Base-by-base conservation (phyloP, 2,888 invertebrate genomes). In the Andricus quercusramuli region DNA sequence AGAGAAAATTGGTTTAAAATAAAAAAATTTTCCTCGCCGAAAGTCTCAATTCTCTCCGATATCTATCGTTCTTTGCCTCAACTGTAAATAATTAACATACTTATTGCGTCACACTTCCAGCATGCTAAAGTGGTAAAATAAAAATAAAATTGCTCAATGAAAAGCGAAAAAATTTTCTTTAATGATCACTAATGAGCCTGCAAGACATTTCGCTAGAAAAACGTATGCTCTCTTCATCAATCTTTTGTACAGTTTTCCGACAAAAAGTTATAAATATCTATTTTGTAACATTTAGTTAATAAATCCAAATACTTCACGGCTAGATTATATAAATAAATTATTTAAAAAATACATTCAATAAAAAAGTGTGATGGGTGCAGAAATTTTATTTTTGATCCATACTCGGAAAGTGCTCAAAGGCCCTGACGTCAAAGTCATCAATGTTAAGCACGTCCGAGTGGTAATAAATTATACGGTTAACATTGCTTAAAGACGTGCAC, bases 361-460 rank as follows among this genome's bases (percentile, higher is more conserved):
- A 74, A n/a, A 32, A 20, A 74, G 56, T 74, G 15, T n/a, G 9
- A 37, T 32, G 32, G 13, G n/a, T 56, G 32, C 5, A 32, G 13
- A 17, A 37, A 2, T 56, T 74, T 56, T 32, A 51, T 22, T 59
- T 59, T 29, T 6, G 47, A 20, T 29, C 70, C 51, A 29, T 70
- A 70, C 51, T 70, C 70, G 51, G 29, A 70, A 70, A 70, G 70
- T 70, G 70, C 20, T 65, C 47, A 74, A 74, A 74, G 22, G 32
- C 74, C 56, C 56, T 74, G 74, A 74, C 74, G 74, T 74, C 74
- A 37, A 74, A 56, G 32, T 32, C 37, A 74, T 74, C 56, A 74
- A 74, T 56, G 70, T 17, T 70, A 11, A 29, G 51, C 70, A 70
- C 70, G 74, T 74, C 51, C 74, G 37, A n/a, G 37, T 74, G 4